Percentiles rank a stretch among this genome's conserved stretches.
Evolutionary conservation across 2,113 vertebrate genomes (phyloP).

Genomic region (Chionodraco myersi): DNA sequence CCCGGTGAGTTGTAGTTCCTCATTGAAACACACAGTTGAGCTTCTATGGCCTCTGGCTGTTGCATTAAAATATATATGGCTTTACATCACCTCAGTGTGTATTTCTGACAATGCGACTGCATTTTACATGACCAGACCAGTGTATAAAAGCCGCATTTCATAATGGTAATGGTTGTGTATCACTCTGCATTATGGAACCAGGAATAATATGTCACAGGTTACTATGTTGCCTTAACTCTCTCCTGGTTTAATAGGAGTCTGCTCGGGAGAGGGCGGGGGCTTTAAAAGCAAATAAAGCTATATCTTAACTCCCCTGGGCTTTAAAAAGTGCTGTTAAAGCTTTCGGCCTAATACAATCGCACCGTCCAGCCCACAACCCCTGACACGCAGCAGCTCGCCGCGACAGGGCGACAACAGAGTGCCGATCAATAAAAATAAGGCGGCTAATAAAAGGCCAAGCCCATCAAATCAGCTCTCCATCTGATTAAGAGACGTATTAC

Average conservation of each 20-base stretch:
- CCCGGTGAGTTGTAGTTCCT: constrained; percentile 49
- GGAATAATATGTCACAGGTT: constrained; percentile 30
- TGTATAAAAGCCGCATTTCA: constrained; percentile 19
- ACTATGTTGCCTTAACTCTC: constrained; percentile 18
- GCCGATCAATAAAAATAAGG: constrained; percentile 70
- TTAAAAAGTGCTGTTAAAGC: constrained; percentile 62
- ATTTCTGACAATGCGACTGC: constrained; percentile 48
- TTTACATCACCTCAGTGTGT: constrained; percentile 45
- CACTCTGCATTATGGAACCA: constrained; percentile 1
- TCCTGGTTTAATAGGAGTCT: constrained; percentile 45
- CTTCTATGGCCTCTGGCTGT: constrained; percentile 43
- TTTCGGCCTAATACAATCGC: constrained; percentile 50
- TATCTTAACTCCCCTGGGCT: constrained; percentile 42
- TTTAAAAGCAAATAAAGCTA: constrained; percentile 69
- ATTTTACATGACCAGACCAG: constrained; percentile 52
- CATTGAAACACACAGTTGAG: constrained; percentile 40
- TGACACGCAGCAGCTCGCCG: constrained; percentile 24
- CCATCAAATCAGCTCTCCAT: constrained; percentile 60
- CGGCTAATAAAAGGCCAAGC: constrained; percentile 35
- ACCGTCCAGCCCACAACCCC: constrained; percentile 1
- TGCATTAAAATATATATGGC: constrained; percentile 47
- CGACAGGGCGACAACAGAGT: constrained; percentile 22
- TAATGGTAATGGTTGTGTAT: constrained; percentile 33
- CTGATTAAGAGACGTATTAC: constrained; percentile 48
- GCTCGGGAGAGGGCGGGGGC: constrained; percentile 9